These are phyloP conservation scores for Leptinotarsa texana DNA, from an alignment of 1,140 invertebrate genomes.

Conservation along the genomic window DNA sequence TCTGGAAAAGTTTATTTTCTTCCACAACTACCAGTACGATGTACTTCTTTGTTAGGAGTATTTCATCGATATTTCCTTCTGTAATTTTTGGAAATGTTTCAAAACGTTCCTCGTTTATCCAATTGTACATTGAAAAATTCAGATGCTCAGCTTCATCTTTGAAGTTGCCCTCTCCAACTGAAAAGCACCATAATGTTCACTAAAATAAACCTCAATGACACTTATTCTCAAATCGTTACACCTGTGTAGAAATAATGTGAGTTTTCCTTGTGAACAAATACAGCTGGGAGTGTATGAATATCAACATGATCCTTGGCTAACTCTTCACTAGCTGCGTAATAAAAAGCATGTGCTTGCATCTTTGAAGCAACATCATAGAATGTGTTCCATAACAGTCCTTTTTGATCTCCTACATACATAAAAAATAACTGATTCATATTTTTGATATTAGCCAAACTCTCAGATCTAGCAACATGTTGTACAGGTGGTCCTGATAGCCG, in stretches of 20 bases:
- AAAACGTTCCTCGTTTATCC: conserved; percentile 91
- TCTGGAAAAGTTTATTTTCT: conserved; percentile 84
- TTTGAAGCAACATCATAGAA: conserved; percentile 75
- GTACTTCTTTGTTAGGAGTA: conserved; percentile 81
- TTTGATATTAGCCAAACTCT: conserved; percentile 78
- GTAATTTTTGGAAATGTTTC: conserved; percentile 87
- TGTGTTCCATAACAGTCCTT: conserved; percentile 76
- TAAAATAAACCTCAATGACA: background rate
- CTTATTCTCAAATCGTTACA: conserved; percentile 45
- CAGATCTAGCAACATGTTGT: conserved; percentile 74
- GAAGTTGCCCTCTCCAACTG: conserved; percentile 38
- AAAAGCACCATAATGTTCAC: conserved; percentile 8
- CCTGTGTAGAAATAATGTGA: conserved; percentile 73
- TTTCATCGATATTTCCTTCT: conserved; percentile 78
- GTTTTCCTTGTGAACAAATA: conserved; percentile 87
- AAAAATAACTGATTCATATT: conserved; percentile 82
- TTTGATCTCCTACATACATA: conserved; percentile 79
- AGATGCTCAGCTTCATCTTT: conserved; percentile 54
- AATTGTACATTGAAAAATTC: conserved; percentile 75
- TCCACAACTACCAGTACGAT: conserved; percentile 86
- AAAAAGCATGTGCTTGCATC: conserved; percentile 83
- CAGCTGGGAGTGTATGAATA: conserved; percentile 66
- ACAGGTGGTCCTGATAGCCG: conserved; percentile 87
- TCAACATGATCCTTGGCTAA: conserved; percentile 71
- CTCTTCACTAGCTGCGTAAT: conserved; percentile 75